A percentile compares a stretch with the other conserved stretches of the same genome.
phyloP scores from a whole-genome alignment of 2,113 vertebrate species.

The Trochalopteron elliotii region DNA sequence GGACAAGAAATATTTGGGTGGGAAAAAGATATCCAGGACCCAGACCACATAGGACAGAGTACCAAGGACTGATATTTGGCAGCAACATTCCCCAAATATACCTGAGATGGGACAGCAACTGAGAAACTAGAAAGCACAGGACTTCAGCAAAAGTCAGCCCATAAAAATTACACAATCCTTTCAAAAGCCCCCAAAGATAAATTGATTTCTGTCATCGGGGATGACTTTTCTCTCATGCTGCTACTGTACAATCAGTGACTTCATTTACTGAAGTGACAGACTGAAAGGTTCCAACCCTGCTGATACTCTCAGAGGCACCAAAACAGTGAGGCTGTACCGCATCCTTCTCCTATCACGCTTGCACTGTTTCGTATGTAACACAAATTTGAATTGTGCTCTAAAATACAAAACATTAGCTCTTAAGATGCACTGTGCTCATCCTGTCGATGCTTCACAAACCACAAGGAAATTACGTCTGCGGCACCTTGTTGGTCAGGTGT shows the following conservation, averaged over 20 bases:
- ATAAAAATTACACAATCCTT: not conserved
- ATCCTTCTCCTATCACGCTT: not conserved
- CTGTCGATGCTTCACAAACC: not conserved
- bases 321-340: not conserved
- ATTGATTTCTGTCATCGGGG: rapidly evolving
- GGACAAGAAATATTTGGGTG: not conserved
- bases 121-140: not conserved
- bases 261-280: not conserved
- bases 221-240: not conserved
- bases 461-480: rapidly evolving
- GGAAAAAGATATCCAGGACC: not conserved
- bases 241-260: not conserved
- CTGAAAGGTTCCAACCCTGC: not conserved
- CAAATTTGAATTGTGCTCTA: not conserved
- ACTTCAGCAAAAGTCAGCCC: not conserved
- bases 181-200: not conserved
- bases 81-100: not conserved
- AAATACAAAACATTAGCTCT: not conserved
- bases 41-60: rapidly evolving
- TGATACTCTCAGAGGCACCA: not conserved
- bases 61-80: rapidly evolving
- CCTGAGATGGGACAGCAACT: not conserved
- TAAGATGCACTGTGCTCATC: not conserved
- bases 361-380: not conserved
- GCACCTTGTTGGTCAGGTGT: rapidly evolving